Base-by-base conservation (phyloP, 2,888 invertebrate genomes). In the Cabera pusaria region DNA sequence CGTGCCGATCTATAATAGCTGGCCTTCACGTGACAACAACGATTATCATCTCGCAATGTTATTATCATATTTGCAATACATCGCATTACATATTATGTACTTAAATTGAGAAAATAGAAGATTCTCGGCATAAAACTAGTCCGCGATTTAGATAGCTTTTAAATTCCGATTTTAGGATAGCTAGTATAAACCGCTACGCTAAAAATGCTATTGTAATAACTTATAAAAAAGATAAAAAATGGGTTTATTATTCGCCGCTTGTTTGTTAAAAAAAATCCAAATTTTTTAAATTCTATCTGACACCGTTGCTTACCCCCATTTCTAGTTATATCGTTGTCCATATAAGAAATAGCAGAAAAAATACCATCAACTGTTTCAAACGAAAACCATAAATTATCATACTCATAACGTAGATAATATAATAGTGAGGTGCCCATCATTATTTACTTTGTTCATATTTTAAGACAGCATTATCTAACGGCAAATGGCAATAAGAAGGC, bases 401-500 rank as follows among this genome's bases (percentile, higher is more conserved):
- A 26, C 11, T 14, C 33, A 33, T 42, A 14, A 43, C 37, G 28
- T 25, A 33, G 33, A 34, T 23, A 26, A 14, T 26, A 14, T 25
- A 26, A 31, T 10, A 32, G 41, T 24, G 14, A 18, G 21, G 35
- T 43, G 37, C 43, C 44, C 52, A 53, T 48, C 56, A 59, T 60
- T 55, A 46, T 58, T 56, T 46, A 49, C 43, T 41, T 55, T 50
- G 45, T 54, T 49, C 49, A 53, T 56, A 59, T 60, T 59, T 60
- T 62, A 57, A 49, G 44, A 59, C 56, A 62, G 64, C 57, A 73
- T 69, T 60, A 59, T 59, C 49, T 53, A 51, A 54, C 56, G 61
- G 58, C 62, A 58, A 62, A 66, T 52, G 55, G 61, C 51, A 53
- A 63, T 65, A 72, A 73, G 66, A 75, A 69, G 64, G 51, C 53